Base-by-base conservation (phyloP, 2,888 invertebrate genomes). In the Sceliomorpha sp. region DNA sequence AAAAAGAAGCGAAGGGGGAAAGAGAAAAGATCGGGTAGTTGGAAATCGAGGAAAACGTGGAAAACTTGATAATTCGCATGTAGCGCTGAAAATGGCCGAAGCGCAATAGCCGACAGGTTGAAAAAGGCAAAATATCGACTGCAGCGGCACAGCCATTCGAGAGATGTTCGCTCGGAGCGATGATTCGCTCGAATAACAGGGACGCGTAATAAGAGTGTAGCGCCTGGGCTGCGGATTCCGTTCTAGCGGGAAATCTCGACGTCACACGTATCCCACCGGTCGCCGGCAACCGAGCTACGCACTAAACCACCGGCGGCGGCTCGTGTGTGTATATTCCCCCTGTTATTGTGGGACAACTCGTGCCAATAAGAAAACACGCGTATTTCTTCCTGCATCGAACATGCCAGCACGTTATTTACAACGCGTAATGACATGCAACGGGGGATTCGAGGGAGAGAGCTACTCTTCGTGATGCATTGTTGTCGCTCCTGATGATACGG, bases 191-290 rank as follows among this genome's bases (percentile, higher is more conserved):
- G 58, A 53, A 59, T 66, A 58, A 53, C 53, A 58, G 59, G 39
- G 58, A 66, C 45, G 66, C 66, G 66, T 66, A 59, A 66, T 66
- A 66, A 66, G 66, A 47, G 66, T 45, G 59, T 47, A 58, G 51
- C 59, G 51, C 66, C 66, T 66, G 29, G 40, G 48, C 51, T 32
- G 45, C 47, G 48, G 42, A 64, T 56, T 56, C 50, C 50, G 51
- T 64, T 64, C 58, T 51, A 51, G 50, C 36, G 64, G 53, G 51
- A 58, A 64, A 58, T 63, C 47, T 56, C 48, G 29, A 32, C 55
- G 63, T 64, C 56, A 58, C 56, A 58, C 50, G 44, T 50, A 31
- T 56, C 50, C 45, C 12, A 24, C 56, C 56, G 50, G n/a, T n/a
- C n/a, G n/a, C n/a, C 56, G 26, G 56, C 56, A 64, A 64, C 64